Evolutionary conservation across 2,797 vertebrate species (phyloP), one percentile per base, ranked within the genome.

Genomic region (Myotis pilosus): DNA sequence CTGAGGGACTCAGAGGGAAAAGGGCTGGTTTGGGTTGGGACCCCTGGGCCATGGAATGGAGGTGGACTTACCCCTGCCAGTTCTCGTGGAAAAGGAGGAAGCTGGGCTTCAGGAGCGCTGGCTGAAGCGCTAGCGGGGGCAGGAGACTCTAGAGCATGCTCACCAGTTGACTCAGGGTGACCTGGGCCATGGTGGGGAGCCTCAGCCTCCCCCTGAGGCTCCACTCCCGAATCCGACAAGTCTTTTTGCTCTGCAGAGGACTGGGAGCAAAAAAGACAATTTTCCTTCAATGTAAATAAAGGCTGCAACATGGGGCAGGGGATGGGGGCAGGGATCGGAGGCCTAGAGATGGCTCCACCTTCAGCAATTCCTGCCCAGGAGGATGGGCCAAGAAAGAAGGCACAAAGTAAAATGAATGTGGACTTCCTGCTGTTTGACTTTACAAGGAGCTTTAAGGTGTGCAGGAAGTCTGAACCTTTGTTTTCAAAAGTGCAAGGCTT

Each of bases 221-320:
- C 97, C 98, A 98, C 97, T 96, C 98, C 98, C 96, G 97, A 97
- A 96, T 98, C 97, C 96, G 91, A 97, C 96, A 98, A 97, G 97
- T 95, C 96, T 98, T 98, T 98, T 96, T 98, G 98, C 98, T 98
- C 98, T 98, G 98, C 97, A 97, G 97, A 97, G 97, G 98, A 98
- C 98, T 98, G 98, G 98, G 98, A 98, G 98, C 97, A 98, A 97
- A 98, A 98, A 97, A 98, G 97, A 98, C 97, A 98, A 97, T 13
- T 97, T 98, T 97, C 97, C 98, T 98, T 98, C 98, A 98, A 95
- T 97, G 97, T 96, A 89, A 84, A 94, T 90, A 94, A 84, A 95
- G 96, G 97, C 92, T 96, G 94, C 92, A 87, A 91, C 91, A 86
- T 0, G 60, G 83, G 41, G 89, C 55, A 28, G 64, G 93, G 92